These are phyloP conservation scores for Enhydra lutris DNA, from an alignment of 2,113 vertebrate species.

Conservation along the genomic window DNA sequence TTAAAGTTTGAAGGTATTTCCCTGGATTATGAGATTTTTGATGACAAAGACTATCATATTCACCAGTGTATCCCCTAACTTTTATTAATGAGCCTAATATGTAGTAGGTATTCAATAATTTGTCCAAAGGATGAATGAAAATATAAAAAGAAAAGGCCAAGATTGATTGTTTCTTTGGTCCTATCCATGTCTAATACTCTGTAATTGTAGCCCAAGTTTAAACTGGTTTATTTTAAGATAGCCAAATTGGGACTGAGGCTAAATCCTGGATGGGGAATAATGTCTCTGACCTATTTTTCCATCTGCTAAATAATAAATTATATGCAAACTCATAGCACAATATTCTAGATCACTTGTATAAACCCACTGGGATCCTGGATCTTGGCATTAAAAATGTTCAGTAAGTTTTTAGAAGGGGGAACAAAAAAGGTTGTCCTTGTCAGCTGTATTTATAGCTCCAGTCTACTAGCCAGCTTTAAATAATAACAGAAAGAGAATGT, in stretches of 20 bases:
- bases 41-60: not conserved
- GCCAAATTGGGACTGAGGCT: not conserved
- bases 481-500: constrained; percentile 54
- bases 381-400: constrained; percentile 35
- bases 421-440: not conserved
- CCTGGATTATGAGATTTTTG: not conserved
- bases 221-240: not conserved
- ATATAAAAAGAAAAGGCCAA: not conserved
- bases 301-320: not conserved
- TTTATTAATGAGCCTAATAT: not conserved
- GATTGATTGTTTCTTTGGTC: not conserved
- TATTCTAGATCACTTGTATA: constrained; percentile 22
- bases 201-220: not conserved
- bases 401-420: not conserved
- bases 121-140: not conserved
- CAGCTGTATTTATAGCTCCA: constrained; percentile 55
- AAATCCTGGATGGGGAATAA: constrained; percentile 1
- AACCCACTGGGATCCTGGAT: not conserved
- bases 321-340: not conserved
- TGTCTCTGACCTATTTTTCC: not conserved
- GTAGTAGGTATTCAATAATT: not conserved
- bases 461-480: constrained; percentile 57
- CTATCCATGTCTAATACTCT: not conserved
- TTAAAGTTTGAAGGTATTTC: not conserved
- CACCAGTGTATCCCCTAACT: not conserved